A percentile compares a stretch with the other conserved stretches of the same genome.
Evolutionary conservation across 35 echinoderm and acorn worm species (phyloP).

Genomic region (Amphiura filiformis): DNA sequence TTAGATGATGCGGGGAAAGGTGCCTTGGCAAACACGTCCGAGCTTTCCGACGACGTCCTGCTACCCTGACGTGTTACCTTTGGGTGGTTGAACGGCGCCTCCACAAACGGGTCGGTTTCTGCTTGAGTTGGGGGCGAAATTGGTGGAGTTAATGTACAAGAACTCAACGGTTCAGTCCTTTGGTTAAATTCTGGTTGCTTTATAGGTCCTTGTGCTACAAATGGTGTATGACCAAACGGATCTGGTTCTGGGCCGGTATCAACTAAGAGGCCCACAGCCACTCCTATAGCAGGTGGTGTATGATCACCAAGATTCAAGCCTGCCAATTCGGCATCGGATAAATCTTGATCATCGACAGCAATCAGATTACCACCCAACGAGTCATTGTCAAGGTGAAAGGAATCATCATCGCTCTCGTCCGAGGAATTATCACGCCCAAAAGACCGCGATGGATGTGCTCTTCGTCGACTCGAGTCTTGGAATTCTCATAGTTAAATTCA

Average conservation of each 20-base stretch:
- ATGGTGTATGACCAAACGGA: slow-evolving; percentile 75
- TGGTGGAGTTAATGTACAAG: slow-evolving; percentile 89
- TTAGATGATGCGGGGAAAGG: slow-evolving; percentile 80
- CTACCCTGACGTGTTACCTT: slow-evolving; percentile 70
- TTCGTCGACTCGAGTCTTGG: slow-evolving; percentile 63
- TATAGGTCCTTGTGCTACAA: slow-evolving; percentile 41
- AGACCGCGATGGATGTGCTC: slow-evolving; percentile 79
- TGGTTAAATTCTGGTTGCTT: not conserved
- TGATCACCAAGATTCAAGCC: slow-evolving; percentile 72
- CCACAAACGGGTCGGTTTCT: slow-evolving; percentile 67
- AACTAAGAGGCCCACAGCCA: slow-evolving; percentile 72
- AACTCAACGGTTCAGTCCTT: slow-evolving; percentile 58
- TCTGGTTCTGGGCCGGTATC: slow-evolving; percentile 65
- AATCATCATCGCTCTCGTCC: slow-evolving; percentile 67
- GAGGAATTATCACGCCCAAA: slow-evolving; percentile 61
- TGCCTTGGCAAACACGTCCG: slow-evolving; percentile 93
- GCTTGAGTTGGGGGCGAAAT: slow-evolving; percentile 82
- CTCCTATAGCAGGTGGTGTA: slow-evolving; percentile 36
- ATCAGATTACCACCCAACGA: slow-evolving; percentile 26
- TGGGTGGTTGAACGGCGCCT: slow-evolving; percentile 69
- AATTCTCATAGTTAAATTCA: slow-evolving; percentile 72
- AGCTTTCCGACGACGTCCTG: slow-evolving; percentile 76
- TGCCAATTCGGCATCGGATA: slow-evolving; percentile 83
- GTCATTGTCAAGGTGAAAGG: slow-evolving; percentile 62
- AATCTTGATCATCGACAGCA: slow-evolving; percentile 51